Base-by-base conservation (phyloP, 2,797 vertebrate species). In the Mus spretus region DNA sequence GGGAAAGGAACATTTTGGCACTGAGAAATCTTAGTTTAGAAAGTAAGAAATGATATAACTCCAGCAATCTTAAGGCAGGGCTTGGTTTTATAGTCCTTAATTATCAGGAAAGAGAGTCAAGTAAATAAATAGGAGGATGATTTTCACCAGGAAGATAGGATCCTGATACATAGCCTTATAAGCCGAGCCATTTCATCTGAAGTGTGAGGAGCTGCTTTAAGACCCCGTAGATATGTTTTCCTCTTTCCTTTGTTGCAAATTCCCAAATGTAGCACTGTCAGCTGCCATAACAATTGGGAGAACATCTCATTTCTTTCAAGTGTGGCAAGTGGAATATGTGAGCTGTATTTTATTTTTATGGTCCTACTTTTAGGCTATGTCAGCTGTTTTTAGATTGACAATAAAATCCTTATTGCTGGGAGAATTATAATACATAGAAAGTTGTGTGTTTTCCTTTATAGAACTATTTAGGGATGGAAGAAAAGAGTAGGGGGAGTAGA, bases 341-440 rank as follows among this genome's bases (percentile, higher is more conserved):
- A 97, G 22, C n/a, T 93, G 31, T 97, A 97, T 98, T 98, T 98
- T 97, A 96, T 93, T 97, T 98, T 98, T 98, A 98, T 97, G 87
- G 47, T 40, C 82, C 85, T 86, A 80, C 97, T 98, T 98, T 97
- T 93, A 15, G 11, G 50, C 91, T 98, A 89, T 92, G 92, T 98
- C 97, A 98, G 96, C 96, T 98, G 95, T 91, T 98, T 98, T 98
- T 96, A 97, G 94, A 98, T 92, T 97, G 97, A 97, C 70, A 97
- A 97, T 98, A 98, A 98, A 98, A 98, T 97, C 84, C 94, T 98
- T 95, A 96, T 96, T 96, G 91, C 96, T 98, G 85, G 83, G 94
- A 95, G 80, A 98, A 97, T 96, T 97, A 94, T 97, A 91, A 96
- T 98, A 97, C 92, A 75, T 28, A 97, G 97, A 75, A 96, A 47